Conservation (phyloP, 2,888 invertebrate species). For the Odontocolon sp. region DNA sequence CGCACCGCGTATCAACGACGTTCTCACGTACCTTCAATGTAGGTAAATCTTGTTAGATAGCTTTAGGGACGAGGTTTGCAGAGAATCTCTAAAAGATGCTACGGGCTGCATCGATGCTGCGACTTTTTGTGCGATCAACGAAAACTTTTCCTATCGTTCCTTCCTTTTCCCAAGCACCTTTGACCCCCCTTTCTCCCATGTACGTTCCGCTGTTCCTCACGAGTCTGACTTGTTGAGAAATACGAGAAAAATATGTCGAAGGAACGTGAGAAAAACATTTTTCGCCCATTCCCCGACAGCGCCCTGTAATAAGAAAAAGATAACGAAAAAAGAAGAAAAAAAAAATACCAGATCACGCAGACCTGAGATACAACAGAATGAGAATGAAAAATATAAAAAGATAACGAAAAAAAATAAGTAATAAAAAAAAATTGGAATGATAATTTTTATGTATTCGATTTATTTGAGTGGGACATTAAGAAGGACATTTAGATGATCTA, state of each 20-base stretch:
- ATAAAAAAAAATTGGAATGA: slow-evolving; percentile 5
- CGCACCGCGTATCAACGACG: slow-evolving; percentile 54
- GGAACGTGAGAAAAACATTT: slow-evolving; percentile 46
- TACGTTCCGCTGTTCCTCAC: slow-evolving; percentile 27
- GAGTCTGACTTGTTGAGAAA: slow-evolving; percentile 21
- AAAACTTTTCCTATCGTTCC: slow-evolving; percentile 48
- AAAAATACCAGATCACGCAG: slow-evolving; percentile 27
- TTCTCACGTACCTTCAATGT: slow-evolving; percentile 54
- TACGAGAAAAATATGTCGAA: slow-evolving; percentile 21
- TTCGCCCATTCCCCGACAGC: slow-evolving; percentile 22
- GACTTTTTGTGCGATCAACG: slow-evolving; percentile 59
- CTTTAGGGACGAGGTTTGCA: slow-evolving; percentile 39
- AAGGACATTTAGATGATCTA: no score
- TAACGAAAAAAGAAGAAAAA: slow-evolving; percentile 13
- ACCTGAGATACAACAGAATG: slow-evolving; percentile 46
- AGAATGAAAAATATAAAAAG: slow-evolving; percentile 33
- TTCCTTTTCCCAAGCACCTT: slow-evolving; percentile 29
- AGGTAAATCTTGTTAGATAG: slow-evolving; percentile 56
- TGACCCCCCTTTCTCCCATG: not conserved
- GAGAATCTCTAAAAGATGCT: slow-evolving; percentile 34
- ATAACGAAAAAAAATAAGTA: slow-evolving; percentile 11
- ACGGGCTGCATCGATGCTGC: slow-evolving; percentile 32
- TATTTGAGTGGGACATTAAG: slow-evolving; percentile 2
- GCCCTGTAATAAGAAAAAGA: slow-evolving; percentile 19
- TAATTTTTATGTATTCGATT: slow-evolving; percentile 19